Percentiles rank a stretch among this genome's conserved stretches.
Conservation (phyloP, 2,113 vertebrate species). For the Nyctereutes procyonoides region DNA sequence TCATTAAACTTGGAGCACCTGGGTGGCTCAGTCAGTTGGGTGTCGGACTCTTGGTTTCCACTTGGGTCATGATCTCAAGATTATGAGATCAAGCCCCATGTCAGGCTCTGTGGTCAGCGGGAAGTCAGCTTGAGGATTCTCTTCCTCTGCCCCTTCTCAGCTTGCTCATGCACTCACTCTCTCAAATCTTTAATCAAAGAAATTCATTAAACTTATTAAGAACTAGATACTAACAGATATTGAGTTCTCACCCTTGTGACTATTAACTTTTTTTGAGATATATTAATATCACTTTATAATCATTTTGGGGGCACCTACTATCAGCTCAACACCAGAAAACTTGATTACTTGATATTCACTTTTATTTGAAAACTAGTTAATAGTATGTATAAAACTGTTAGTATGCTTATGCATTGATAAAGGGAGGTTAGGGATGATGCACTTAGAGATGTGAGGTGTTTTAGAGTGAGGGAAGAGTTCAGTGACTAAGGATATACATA, state of each 20-base stretch:
- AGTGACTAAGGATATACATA: background rate
- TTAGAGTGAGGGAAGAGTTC: background rate
- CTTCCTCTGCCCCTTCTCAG: background rate
- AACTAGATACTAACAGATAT: background rate
- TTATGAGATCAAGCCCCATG: background rate
- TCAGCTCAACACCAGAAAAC: background rate
- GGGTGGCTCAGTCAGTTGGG: background rate
- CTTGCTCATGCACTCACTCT: background rate
- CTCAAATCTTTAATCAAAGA: background rate
- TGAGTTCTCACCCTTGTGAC: background rate
- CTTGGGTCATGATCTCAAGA: background rate
- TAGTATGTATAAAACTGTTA: background rate
- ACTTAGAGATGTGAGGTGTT: background rate
- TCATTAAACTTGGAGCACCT: background rate
- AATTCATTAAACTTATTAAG: constrained; percentile 29
- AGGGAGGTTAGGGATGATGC: background rate
- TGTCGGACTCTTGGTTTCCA: background rate
- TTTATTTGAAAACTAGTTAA: constrained; percentile 19
- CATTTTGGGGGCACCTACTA: background rate
- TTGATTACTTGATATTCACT: background rate
- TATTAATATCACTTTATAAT: background rate
- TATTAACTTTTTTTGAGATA: background rate
- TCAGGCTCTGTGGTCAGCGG: background rate
- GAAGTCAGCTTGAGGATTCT: background rate
- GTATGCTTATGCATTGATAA: background rate